Evolutionary conservation across 2,797 vertebrate species (phyloP).

Genomic region (Eidolon dupreanum): DNA sequence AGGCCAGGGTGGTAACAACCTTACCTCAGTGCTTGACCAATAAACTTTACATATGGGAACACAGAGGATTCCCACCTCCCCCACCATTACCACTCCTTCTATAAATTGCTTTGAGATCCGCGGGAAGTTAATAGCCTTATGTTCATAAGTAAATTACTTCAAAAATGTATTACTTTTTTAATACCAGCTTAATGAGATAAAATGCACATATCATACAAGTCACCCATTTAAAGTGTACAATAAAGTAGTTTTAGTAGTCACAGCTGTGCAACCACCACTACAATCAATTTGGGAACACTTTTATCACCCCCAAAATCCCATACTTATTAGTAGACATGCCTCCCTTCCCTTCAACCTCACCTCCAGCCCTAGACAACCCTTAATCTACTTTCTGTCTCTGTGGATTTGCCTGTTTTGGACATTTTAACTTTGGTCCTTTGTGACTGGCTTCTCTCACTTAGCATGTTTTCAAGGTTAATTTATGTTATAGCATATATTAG

Average conservation of each 20-base stretch:
- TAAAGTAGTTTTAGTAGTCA: background rate
- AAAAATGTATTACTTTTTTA: background rate
- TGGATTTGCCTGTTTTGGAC: background rate
- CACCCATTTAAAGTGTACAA: background rate
- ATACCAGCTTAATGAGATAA: background rate
- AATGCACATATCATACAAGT: background rate
- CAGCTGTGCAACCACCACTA: too few relatives aligned
- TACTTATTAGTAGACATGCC: too few relatives aligned
- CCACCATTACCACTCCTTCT: background rate
- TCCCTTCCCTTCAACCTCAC: background rate
- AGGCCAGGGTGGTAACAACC: background rate
- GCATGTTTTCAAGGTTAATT: background rate
- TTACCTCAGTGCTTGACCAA: background rate
- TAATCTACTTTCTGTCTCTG: background rate
- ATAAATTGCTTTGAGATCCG: background rate
- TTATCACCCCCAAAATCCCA: background rate
- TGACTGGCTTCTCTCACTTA: background rate
- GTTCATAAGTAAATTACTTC: background rate
- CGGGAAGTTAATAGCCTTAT: background rate
- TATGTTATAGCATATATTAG: background rate
- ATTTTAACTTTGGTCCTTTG: background rate
- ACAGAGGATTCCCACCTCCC: background rate
- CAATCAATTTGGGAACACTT: background rate
- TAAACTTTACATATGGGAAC: background rate
- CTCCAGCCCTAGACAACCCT: background rate